Evolutionary conservation across 1,140 invertebrate species (phyloP).

Genomic region (Propsilocerus akamusi): DNA sequence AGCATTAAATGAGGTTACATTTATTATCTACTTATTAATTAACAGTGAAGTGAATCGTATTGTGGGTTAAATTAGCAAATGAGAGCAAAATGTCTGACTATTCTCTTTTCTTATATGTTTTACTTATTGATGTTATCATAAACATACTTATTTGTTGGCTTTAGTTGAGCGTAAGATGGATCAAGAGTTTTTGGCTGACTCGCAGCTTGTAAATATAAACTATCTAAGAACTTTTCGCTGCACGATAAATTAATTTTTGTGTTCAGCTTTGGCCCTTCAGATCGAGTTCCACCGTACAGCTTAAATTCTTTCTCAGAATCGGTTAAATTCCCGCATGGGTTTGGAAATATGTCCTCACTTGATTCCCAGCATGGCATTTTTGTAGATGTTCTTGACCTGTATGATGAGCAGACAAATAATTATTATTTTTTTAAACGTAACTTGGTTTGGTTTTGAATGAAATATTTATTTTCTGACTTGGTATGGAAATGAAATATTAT

Average conservation of each 20-base stretch:
- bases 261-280: conserved; percentile 30
- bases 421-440: background rate
- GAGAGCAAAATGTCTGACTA: too few species aligned
- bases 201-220: conserved; percentile 34
- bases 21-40: too few species aligned
- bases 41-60: too few species aligned
- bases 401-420: background rate
- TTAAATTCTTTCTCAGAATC: conserved; percentile 46
- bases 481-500: background rate
- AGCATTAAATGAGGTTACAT: too few species aligned
- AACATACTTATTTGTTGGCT: conserved; percentile 9
- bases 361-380: conserved; percentile 56
- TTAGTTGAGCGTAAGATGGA: conserved; percentile 21
- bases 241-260: conserved; percentile 26
- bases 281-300: conserved; percentile 30
- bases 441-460: background rate
- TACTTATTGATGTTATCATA: too few species aligned
- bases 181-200: conserved; percentile 21
- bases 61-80: too few species aligned
- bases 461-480: background rate
- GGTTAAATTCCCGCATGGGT: conserved; percentile 49
- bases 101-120: too few species aligned
- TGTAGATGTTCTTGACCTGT: conserved; percentile 23
- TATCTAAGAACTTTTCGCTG: conserved; percentile 45
- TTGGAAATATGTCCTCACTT: conserved; percentile 55